Evolutionary conservation across 2,888 invertebrate species (phyloP).

Genomic region (Seladonia tumulorum): DNA sequence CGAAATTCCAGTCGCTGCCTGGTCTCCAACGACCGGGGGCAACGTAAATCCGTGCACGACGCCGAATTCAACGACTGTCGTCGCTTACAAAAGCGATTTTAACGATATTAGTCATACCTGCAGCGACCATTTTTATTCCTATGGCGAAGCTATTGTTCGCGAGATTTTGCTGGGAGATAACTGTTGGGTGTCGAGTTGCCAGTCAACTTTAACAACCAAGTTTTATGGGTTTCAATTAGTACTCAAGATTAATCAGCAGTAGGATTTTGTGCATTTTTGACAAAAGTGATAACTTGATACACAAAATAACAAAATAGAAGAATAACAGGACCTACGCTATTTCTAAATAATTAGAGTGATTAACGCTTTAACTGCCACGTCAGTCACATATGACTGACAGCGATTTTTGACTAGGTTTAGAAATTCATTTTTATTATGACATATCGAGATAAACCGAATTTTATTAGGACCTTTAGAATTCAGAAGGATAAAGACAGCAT

Average conservation of each 20-base stretch:
- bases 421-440: too few relatives aligned
- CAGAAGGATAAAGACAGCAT: too few relatives aligned
- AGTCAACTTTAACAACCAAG: not conserved
- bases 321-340: not conserved
- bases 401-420: too few relatives aligned
- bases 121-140: not conserved
- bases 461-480: too few relatives aligned
- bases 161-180: not conserved
- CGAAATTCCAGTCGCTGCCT: conserved; percentile 10
- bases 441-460: too few relatives aligned
- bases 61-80: not conserved
- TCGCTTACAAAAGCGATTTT: not conserved
- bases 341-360: not conserved
- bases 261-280: not conserved
- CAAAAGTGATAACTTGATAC: not conserved
- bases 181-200: not conserved
- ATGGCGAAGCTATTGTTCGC: not conserved
- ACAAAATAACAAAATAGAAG: not conserved
- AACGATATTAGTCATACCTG: not conserved
- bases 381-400: too few relatives aligned
- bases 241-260: not conserved
- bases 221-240: not conserved
- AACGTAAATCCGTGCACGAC: conserved; percentile 26
- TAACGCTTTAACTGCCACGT: too few relatives aligned
- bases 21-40: not conserved